These are phyloP conservation scores for Corella eumyota DNA, from an alignment of 23 tunicate genomes.

Conservation along the genomic window DNA sequence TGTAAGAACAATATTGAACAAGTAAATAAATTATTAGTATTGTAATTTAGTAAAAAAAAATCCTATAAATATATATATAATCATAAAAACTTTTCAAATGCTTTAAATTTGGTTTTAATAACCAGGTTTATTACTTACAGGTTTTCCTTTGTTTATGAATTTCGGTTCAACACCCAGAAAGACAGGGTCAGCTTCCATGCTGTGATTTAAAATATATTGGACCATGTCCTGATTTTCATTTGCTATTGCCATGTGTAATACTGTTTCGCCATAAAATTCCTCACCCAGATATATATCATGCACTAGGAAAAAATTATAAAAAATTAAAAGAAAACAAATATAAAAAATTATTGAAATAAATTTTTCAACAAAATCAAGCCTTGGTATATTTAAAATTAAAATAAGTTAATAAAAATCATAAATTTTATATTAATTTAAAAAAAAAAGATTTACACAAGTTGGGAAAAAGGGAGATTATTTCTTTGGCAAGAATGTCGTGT, in stretches of 20 bases:
- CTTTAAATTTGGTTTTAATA: too few relatives aligned
- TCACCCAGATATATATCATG: slow-evolving; percentile 82
- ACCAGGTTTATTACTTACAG: too few relatives aligned
- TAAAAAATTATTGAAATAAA: background rate
- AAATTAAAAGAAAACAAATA: background rate
- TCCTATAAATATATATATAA: too few relatives aligned
- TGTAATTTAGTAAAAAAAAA: too few relatives aligned
- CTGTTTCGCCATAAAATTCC: slow-evolving; percentile 82
- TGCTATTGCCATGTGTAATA: slow-evolving; percentile 87
- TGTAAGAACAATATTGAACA: too few relatives aligned
- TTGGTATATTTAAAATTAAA: background rate
- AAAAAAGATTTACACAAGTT: slow-evolving; percentile 46
- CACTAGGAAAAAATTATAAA: slow-evolving; percentile 19
- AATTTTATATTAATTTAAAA: background rate
- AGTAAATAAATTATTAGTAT: too few relatives aligned
- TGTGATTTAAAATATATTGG: slow-evolving; percentile 31
- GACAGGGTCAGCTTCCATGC: slow-evolving; percentile 61
- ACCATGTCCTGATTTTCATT: slow-evolving; percentile 64
- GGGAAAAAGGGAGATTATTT: slow-evolving; percentile 55
- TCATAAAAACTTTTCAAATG: too few relatives aligned
- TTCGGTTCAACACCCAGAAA: too few relatives aligned
- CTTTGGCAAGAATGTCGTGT: slow-evolving; percentile 63
- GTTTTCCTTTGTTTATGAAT: too few relatives aligned
- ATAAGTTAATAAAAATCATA: too few relatives aligned
- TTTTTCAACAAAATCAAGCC: background rate